Evolutionary conservation across 1,140 invertebrate species (phyloP).

Genomic region (Hylaeus anthracinus): DNA sequence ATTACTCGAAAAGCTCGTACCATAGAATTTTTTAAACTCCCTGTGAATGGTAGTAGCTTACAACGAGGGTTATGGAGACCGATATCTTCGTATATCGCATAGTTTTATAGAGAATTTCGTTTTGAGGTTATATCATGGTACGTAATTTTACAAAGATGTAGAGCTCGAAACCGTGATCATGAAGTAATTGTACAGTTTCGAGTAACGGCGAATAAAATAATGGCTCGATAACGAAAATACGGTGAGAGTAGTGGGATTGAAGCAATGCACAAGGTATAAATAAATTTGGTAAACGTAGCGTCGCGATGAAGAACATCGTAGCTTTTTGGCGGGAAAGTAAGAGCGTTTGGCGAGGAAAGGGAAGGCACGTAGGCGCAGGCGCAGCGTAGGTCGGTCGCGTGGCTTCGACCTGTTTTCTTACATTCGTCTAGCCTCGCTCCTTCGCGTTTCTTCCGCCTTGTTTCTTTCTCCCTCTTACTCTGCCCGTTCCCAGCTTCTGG

Average conservation of each 20-base stretch:
- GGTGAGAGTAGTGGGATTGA: background rate
- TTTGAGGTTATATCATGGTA: background rate
- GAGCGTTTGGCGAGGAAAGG: constrained; percentile 46
- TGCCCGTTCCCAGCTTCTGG: constrained; percentile 67
- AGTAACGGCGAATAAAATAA: background rate
- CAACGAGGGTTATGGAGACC: background rate
- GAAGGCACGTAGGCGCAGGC: constrained; percentile 58
- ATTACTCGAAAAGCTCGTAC: background rate
- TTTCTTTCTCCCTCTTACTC: constrained; percentile 27
- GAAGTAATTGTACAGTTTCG: background rate
- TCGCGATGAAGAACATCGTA: background rate
- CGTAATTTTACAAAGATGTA: background rate
- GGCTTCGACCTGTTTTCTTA: constrained; percentile 77
- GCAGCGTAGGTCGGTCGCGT: constrained; percentile 71
- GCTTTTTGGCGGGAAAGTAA: constrained; percentile 75
- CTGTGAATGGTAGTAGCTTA: background rate
- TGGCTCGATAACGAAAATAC: background rate
- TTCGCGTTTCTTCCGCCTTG: constrained; percentile 54
- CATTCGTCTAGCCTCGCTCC: constrained; percentile 61
- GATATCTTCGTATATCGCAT: background rate
- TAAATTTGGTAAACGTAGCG: constrained; percentile 22
- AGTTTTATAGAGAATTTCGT: background rate
- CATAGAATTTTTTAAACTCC: background rate
- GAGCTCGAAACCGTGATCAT: background rate
- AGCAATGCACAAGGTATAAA: background rate